Percentiles rank a stretch among this genome's conserved stretches.
Evolutionary conservation across 2,113 vertebrate species (phyloP).

Genomic region (Neoarius graeffei): DNA sequence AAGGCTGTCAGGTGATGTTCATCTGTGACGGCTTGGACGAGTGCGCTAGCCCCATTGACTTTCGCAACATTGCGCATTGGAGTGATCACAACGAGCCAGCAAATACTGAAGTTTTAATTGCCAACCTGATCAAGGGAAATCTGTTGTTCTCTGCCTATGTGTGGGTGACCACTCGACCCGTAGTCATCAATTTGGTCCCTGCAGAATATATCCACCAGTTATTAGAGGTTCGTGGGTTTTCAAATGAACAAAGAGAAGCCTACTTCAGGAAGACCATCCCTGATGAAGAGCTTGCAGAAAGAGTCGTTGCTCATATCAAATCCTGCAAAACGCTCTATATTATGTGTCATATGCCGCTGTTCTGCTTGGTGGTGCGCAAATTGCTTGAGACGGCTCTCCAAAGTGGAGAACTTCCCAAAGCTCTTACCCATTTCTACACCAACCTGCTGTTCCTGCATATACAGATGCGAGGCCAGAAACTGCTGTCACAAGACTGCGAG

Average conservation of each 20-base stretch:
- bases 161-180: conserved; percentile 58
- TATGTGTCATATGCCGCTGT: conserved; percentile 74
- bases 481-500: conserved; percentile 34
- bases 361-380: conserved; percentile 66
- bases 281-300: conserved; percentile 57
- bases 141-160: conserved; percentile 50
- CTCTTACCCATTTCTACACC: conserved; percentile 69
- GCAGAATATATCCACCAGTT: conserved; percentile 56
- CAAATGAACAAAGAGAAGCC: conserved; percentile 57
- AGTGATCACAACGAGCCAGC: conserved; percentile 14
- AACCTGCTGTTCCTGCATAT: conserved; percentile 59
- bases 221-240: conserved; percentile 67
- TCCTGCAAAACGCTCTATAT: conserved; percentile 64
- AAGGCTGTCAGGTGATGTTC: conserved; percentile 63
- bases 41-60: conserved; percentile 56
- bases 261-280: conserved; percentile 67
- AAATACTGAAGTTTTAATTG: conserved; percentile 56
- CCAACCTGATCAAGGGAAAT: conserved; percentile 67
- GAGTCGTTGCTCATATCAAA: conserved; percentile 59
- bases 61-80: conserved; percentile 52
- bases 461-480: conserved; percentile 31
- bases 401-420: conserved; percentile 50
- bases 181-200: conserved; percentile 50
- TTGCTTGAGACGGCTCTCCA: conserved; percentile 53
- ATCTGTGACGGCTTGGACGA: conserved; percentile 73